These are phyloP conservation scores for Catharus fuscescens DNA, from an alignment of 2,113 vertebrate species.

Conservation along the genomic window DNA sequence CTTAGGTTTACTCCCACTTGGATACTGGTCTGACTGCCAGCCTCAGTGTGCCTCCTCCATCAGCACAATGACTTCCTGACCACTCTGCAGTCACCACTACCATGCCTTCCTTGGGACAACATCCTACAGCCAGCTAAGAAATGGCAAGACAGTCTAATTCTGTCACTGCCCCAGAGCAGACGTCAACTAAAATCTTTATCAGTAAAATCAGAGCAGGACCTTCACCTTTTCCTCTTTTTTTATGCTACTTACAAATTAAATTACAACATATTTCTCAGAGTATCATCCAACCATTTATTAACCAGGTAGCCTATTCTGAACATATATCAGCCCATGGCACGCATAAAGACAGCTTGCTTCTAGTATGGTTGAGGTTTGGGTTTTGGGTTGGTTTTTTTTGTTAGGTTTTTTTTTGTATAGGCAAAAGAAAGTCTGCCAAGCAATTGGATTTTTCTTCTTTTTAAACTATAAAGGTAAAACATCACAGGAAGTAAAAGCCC, in stretches of 20 bases:
- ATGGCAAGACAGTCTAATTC: neutral
- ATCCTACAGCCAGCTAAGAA: neutral
- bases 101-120: neutral
- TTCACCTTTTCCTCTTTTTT: neutral
- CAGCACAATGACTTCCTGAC: neutral
- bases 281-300: neutral
- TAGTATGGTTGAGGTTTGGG: fast-evolving
- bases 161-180: neutral
- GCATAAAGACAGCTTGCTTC: neutral
- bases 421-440: neutral
- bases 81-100: neutral
- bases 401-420: neutral
- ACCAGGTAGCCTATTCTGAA: neutral
- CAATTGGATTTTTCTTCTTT: neutral
- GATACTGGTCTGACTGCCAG: neutral
- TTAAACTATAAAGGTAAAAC: neutral
- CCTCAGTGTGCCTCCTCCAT: neutral
- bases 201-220: neutral
- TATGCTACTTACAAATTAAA: neutral
- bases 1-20: neutral
- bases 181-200: neutral
- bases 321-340: neutral
- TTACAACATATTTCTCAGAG: neutral
- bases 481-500: neutral
- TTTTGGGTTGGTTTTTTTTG: too few relatives aligned